Evolutionary conservation across 2,797 vertebrate species (phyloP).

Genomic region (Merluccius polli): DNA sequence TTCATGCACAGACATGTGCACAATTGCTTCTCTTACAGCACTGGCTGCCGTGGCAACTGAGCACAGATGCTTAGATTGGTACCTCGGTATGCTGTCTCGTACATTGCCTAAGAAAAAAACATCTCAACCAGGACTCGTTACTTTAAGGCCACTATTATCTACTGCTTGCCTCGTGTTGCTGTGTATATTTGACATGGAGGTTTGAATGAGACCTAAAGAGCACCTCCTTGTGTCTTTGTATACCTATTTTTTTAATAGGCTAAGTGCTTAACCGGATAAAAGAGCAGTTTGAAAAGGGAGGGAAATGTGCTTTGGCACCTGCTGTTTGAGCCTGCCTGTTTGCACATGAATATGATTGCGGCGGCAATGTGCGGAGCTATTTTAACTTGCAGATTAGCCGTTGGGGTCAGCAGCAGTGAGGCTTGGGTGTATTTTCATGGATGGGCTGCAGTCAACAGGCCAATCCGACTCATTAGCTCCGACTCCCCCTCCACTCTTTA

Average conservation of each 20-base stretch:
- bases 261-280: conserved; percentile 73
- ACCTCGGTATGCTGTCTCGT: conserved; percentile 23
- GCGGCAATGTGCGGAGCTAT: conserved; percentile 52
- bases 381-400: conserved; percentile 79
- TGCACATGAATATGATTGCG: conserved; percentile 73
- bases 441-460: conserved; percentile 69
- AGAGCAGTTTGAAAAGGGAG: conserved; percentile 61
- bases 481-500: conserved; percentile 46
- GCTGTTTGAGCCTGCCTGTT: conserved; percentile 64
- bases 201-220: conserved; percentile 61
- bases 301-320: conserved; percentile 59
- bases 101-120: conserved; percentile 28
- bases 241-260: conserved; percentile 59
- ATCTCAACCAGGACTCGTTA: conserved; percentile 51
- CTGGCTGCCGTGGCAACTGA: conserved; percentile 71
- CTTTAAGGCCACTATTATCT: conserved; percentile 26
- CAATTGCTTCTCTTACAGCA: conserved; percentile 70
- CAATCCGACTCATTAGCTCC: conserved; percentile 58
- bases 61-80: conserved; percentile 58
- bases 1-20: conserved; percentile 73
- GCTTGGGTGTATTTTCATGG: conserved; percentile 66
- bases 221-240: conserved; percentile 68
- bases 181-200: conserved; percentile 46
- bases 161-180: conserved; percentile 46
- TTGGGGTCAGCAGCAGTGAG: conserved; percentile 61